A percentile compares a stretch with the other conserved stretches of the same genome.
Conservation (phyloP, 2,113 vertebrate genomes). For the Agapornis roseicollis region DNA sequence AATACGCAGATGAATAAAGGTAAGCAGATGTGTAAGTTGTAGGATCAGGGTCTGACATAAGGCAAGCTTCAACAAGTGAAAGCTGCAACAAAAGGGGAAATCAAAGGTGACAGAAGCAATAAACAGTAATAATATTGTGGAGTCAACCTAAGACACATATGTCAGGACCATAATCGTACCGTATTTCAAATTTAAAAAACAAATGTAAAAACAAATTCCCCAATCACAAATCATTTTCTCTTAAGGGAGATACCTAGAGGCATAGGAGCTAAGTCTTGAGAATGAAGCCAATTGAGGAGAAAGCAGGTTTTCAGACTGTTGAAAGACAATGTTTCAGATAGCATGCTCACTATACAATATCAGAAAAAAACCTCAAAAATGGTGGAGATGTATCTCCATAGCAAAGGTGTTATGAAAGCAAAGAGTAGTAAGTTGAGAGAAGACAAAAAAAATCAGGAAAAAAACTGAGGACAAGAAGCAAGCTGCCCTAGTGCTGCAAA, state of each 20-base stretch:
- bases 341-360: fast-evolving
- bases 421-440: background rate
- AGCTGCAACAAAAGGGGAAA: background rate
- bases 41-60: background rate
- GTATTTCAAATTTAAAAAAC: background rate
- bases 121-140: background rate
- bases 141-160: background rate
- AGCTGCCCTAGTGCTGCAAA: background rate
- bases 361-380: background rate
- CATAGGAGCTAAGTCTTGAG: background rate
- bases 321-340: background rate
- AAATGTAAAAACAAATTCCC: background rate
- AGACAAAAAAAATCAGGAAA: background rate
- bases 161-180: background rate
- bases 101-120: conserved; percentile 26
- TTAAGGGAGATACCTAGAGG: background rate
- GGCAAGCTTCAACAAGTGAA: conserved; percentile 8
- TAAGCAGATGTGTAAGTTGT: conserved; percentile 40
- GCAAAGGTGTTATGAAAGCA: background rate
- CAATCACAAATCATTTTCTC: background rate
- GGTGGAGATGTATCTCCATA: background rate
- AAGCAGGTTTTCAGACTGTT: background rate
- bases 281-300: background rate
- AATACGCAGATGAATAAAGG: background rate
- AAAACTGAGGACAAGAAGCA: background rate